A percentile compares a stretch with the other conserved stretches of the same genome.
These are phyloP conservation scores for Melanotus villosus DNA, from an alignment of 2,888 invertebrate genomes.

Conservation along the genomic window DNA sequence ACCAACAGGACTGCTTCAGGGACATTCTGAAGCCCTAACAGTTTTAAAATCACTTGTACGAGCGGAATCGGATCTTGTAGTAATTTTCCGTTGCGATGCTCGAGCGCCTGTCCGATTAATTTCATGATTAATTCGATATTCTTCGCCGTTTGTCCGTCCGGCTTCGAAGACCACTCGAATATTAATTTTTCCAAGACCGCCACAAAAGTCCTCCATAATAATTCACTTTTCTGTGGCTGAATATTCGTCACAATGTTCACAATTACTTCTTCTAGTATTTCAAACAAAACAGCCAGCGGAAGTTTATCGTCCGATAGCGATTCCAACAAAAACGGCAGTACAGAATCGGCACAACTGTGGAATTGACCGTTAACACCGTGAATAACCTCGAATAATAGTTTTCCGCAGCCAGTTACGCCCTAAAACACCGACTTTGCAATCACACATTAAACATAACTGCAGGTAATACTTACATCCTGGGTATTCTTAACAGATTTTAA, in stretches of 20 bases:
- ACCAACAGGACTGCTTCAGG: constrained; percentile 70
- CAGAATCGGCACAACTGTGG: constrained; percentile 84
- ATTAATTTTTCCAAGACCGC: constrained; percentile 63
- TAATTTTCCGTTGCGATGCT: constrained; percentile 76
- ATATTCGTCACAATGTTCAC: constrained; percentile 76
- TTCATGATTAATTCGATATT: constrained; percentile 70
- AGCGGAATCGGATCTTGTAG: constrained; percentile 74
- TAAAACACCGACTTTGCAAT: constrained; percentile 62
- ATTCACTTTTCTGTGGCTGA: constrained; percentile 74
- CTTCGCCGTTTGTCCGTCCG: constrained; percentile 44
- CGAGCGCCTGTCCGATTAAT: constrained; percentile 75
- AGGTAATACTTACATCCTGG: constrained; percentile 78
- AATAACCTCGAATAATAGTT: constrained; percentile 89
- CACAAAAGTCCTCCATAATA: constrained; percentile 77
- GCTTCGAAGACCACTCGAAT: constrained; percentile 29
- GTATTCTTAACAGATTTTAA: constrained; percentile 77
- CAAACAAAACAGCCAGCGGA: constrained; percentile 73
- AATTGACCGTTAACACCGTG: constrained; percentile 88
- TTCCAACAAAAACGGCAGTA: constrained; percentile 78
- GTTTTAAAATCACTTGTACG: constrained; percentile 72
- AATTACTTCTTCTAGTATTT: constrained; percentile 77
- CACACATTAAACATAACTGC: background rate
- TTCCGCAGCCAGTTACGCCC: constrained; percentile 86
- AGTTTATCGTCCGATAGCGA: constrained; percentile 72
- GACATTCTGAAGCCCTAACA: constrained; percentile 68